Evolutionary conservation across 2,113 vertebrate species (phyloP), one percentile per base, ranked within the genome.

Genomic region (Dipodomys merriami): DNA sequence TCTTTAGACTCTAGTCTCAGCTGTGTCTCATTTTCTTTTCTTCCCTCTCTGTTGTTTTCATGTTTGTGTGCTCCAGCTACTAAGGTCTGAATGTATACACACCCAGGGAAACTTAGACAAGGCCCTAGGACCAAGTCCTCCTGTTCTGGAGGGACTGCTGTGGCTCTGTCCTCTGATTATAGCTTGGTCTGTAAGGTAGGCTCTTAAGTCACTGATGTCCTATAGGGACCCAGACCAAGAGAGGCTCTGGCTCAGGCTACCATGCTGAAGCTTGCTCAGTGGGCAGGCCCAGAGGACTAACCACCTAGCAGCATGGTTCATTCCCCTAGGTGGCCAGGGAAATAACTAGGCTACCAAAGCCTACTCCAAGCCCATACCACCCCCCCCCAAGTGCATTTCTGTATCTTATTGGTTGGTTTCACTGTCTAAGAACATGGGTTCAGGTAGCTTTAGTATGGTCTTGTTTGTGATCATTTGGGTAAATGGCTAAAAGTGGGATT

Each of bases 341-440:
- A 46, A 62, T 0, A 0, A 8, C 23, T 0, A 0, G 15, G 25
- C 4, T 60, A 20, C 68, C 30, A 74, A 49, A 11, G 10, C 7
- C 25, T 23, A 23, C 7, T 57, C 23, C 57, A 62, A 16, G 19
- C 57, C 19, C 11, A 22, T 20, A 27, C 30, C 33, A 30, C 5
- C 46, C 12, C 13, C 15, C 7, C 5, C 72, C 30, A 25, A 0
- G 44, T 35, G 8, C 2, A 65, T 30, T 90, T 44, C 16, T 53
- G 16, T 60, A 69, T 29, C 30, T 68, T 29, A 82, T 62, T 60
- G 4, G 27, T 64, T 71, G 30, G 6, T 79, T 82, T 86, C 9
- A 20, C 62, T 71, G 6, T 83, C 19, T n/a, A 2, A 6, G 11
- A 69, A 73, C 20, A 0, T 49, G 20, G 82, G 30, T 69, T 74